These are phyloP conservation scores for Chelonia mydas DNA, from an alignment of 2,797 vertebrate genomes.

Conservation along the genomic window DNA sequence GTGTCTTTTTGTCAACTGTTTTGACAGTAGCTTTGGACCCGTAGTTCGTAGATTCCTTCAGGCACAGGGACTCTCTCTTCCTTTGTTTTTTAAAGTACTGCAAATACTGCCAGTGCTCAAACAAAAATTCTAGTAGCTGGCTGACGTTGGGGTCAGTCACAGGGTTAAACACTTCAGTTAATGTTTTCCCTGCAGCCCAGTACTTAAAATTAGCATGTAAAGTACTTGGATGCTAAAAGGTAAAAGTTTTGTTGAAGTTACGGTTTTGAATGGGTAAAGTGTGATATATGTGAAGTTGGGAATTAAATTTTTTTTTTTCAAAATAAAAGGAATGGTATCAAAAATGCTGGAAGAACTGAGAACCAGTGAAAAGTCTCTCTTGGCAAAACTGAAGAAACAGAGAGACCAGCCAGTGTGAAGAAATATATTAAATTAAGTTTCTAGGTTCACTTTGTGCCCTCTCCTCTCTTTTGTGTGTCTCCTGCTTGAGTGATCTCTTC, in stretches of 20 bases:
- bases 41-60: not conserved
- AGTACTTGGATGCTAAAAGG: not conserved
- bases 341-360: not conserved
- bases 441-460: not conserved
- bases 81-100: not conserved
- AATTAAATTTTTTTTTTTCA: not conserved
- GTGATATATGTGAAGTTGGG: not conserved
- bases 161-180: not conserved
- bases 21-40: not conserved
- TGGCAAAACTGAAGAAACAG: not conserved
- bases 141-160: not conserved
- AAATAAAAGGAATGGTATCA: not conserved
- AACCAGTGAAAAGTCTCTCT: not conserved
- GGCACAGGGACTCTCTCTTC: not conserved
- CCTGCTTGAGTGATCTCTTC: not conserved
- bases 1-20: not conserved
- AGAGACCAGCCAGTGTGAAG: not conserved
- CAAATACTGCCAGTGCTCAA: not conserved
- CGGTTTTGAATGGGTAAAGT: not conserved
- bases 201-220: not conserved
- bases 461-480: not conserved
- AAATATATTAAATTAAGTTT: not conserved
- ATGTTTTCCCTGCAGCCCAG: not conserved
- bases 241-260: not conserved
- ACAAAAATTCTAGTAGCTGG: not conserved